A percentile compares a stretch with the other conserved stretches of the same genome.
These are phyloP conservation scores for Stomorhina lunata DNA, from an alignment of 2,888 invertebrate genomes.

Conservation along the genomic window DNA sequence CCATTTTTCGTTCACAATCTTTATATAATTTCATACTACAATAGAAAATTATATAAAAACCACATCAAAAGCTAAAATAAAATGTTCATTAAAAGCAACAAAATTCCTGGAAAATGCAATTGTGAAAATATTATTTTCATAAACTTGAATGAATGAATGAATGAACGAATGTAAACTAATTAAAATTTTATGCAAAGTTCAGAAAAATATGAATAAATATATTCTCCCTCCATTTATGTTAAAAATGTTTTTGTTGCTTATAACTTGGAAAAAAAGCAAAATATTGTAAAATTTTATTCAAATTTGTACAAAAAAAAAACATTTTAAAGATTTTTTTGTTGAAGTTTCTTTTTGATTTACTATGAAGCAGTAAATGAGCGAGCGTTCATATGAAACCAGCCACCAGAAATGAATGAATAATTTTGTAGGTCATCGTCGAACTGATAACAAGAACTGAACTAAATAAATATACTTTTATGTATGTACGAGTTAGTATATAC, in stretches of 20 bases:
- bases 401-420: constrained; percentile 28
- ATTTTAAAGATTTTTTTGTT: not conserved
- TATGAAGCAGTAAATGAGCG: not conserved
- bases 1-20: too few species aligned
- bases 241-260: not conserved
- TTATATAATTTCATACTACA: too few species aligned
- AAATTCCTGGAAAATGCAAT: not conserved
- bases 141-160: too few species aligned
- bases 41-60: not conserved
- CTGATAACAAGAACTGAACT: not conserved
- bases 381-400: too few species aligned
- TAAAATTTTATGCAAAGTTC: not conserved
- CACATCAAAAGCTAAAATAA: not conserved
- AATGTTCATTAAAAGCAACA: not conserved
- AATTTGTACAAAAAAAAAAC: not conserved
- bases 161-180: constrained; percentile 10
- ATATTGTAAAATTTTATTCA: not conserved
- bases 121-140: not conserved
- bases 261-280: not conserved
- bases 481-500: not conserved
- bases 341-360: not conserved
- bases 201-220: not conserved
- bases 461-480: not conserved
- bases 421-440: constrained; percentile 42
- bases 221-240: too few species aligned